A percentile compares a stretch with the other conserved stretches of the same genome.
Evolutionary conservation across 2,888 invertebrate genomes (phyloP).

Genomic region (Liposcelis brunnea): DNA sequence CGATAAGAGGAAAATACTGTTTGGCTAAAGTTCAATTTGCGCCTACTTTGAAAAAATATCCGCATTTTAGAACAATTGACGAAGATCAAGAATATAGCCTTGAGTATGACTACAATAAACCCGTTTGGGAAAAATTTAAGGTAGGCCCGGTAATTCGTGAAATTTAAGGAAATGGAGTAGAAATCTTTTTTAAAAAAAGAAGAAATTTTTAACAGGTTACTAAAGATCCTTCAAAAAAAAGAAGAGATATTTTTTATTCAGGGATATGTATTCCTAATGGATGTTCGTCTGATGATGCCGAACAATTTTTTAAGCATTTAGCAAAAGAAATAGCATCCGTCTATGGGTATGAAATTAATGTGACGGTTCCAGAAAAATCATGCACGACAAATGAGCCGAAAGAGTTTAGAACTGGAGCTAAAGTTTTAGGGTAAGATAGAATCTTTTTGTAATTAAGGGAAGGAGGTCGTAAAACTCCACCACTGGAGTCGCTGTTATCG

Average conservation of each 20-base stretch:
- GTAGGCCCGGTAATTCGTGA: too few species aligned
- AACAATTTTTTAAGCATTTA: slow-evolving; percentile 9
- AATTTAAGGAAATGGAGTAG: too few species aligned
- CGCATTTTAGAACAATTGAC: background rate
- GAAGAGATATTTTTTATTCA: slow-evolving; percentile 12
- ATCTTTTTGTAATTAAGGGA: too few species aligned
- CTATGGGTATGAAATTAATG: slow-evolving; percentile 10
- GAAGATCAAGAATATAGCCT: slow-evolving; percentile 4
- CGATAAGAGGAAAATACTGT: slow-evolving; percentile 17
- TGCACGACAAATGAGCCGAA: slow-evolving; percentile 10
- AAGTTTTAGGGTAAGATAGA: slow-evolving; percentile 9
- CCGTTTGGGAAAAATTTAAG: slow-evolving; percentile 14
- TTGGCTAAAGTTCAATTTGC: slow-evolving; percentile 14
- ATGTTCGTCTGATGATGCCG: slow-evolving; percentile 10
- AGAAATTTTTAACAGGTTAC: slow-evolving; percentile 11
- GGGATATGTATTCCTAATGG: slow-evolving; percentile 11
- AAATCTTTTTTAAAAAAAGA: too few species aligned
- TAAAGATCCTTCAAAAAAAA: slow-evolving; percentile 12
- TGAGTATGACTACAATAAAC: background rate
- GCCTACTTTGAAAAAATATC: slow-evolving; percentile 13
- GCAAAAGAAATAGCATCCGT: slow-evolving; percentile 9
- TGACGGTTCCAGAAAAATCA: slow-evolving; percentile 10
- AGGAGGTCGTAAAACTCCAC: too few species aligned
- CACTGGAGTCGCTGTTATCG: too few species aligned
- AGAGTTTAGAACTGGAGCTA: slow-evolving; percentile 7